Percentiles rank a stretch among this genome's conserved stretches.
Evolutionary conservation across 2,113 vertebrate species (phyloP).

Genomic region (Sporophila hypoxantha): DNA sequence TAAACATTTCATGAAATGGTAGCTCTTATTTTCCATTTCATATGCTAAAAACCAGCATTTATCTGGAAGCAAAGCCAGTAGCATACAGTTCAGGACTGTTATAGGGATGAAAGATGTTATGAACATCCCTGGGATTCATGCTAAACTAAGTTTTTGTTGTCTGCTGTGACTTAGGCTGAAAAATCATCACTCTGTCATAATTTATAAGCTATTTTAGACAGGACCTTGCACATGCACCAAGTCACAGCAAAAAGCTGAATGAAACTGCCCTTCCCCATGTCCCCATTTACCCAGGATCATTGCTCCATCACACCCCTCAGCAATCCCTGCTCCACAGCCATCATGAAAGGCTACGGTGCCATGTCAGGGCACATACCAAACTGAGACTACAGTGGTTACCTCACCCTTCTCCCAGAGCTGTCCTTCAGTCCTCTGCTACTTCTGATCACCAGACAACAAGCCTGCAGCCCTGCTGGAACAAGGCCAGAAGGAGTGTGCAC

Average conservation of each 20-base stretch:
- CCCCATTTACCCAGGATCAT: not conserved
- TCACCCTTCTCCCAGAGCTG: not conserved
- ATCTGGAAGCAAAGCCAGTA: not conserved
- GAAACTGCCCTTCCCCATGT: not conserved
- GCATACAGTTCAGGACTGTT: not conserved
- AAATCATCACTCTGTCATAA: not conserved
- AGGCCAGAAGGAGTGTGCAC: not conserved
- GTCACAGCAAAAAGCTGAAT: not conserved
- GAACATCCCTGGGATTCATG: not conserved
- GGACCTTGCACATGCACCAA: not conserved
- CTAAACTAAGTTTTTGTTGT: not conserved
- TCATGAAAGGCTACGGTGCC: fast-evolving
- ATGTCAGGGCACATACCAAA: not conserved
- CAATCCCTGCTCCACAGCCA: not conserved
- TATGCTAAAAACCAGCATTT: not conserved
- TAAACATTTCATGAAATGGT: not conserved
- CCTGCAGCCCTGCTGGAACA: not conserved
- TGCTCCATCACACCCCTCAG: not conserved
- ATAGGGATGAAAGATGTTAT: not conserved
- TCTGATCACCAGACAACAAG: not conserved
- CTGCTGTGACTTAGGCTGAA: not conserved
- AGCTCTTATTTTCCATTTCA: not conserved
- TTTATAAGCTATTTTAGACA: not conserved
- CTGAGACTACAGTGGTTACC: not conserved
- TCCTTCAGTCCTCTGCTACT: not conserved